Percentiles rank a stretch among this genome's conserved stretches.
Evolutionary conservation across 2,888 invertebrate species (phyloP).

Genomic region (Gerris lacustris): DNA sequence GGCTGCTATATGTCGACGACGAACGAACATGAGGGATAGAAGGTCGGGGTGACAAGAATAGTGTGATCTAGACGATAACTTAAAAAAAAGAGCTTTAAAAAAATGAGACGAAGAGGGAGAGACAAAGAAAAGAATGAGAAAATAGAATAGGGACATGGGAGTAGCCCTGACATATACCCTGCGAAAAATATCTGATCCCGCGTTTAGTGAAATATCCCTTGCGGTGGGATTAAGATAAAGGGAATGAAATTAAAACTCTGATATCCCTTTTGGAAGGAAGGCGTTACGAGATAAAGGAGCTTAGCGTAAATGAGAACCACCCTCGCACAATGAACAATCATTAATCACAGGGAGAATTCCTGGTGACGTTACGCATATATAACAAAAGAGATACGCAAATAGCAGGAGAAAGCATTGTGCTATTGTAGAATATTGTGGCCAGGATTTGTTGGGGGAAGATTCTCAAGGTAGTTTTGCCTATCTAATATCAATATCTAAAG

Average conservation of each 20-base stretch:
- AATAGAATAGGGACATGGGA: too few species aligned
- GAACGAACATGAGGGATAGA: too few species aligned
- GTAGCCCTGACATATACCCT: too few species aligned
- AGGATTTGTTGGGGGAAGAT: too few species aligned
- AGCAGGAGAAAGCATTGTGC: too few species aligned
- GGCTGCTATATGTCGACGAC: too few species aligned
- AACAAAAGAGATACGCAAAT: neutral
- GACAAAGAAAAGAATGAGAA: neutral
- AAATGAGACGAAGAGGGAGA: neutral
- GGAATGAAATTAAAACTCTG: neutral
- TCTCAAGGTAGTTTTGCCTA: too few species aligned
- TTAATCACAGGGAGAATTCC: neutral
- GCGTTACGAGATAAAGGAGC: neutral
- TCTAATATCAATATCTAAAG: too few species aligned
- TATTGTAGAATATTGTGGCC: too few species aligned
- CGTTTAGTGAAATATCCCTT: neutral
- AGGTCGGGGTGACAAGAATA: too few species aligned
- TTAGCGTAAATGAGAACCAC: neutral
- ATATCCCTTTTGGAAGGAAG: neutral
- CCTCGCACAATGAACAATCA: neutral
- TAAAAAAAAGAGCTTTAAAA: neutral
- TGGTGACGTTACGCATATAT: neutral
- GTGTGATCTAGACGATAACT: neutral
- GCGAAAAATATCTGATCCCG: too few species aligned
- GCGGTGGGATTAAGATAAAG: neutral